Evolutionary conservation across 1,140 invertebrate genomes (phyloP).

Genomic region (Riptortus pedestris): DNA sequence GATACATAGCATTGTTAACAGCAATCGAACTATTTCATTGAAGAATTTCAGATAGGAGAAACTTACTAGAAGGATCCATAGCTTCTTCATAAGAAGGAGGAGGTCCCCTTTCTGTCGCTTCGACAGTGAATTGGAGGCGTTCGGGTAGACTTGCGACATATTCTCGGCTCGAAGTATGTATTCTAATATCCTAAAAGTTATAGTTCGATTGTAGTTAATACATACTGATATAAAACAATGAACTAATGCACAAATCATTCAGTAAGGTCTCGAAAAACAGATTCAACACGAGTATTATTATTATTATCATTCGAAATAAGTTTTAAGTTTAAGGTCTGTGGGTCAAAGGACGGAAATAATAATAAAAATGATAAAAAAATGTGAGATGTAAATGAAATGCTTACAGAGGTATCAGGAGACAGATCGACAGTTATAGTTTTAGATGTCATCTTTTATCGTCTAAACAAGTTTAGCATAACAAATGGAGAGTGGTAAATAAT

Average conservation of each 20-base stretch:
- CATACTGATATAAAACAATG: background rate
- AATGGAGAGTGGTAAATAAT: background rate
- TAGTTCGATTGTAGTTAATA: background rate
- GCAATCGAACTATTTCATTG: background rate
- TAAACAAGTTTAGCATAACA: background rate
- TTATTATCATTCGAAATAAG: no score
- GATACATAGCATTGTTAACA: background rate
- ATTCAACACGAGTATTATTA: no score
- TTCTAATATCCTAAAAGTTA: background rate
- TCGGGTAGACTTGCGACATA: background rate
- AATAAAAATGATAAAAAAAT: no score
- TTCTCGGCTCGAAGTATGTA: background rate
- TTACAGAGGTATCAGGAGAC: background rate
- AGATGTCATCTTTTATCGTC: background rate
- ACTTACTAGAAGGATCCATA: constrained; percentile 21
- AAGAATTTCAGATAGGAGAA: no score
- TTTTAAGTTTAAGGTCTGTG: background rate
- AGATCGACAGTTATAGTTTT: background rate
- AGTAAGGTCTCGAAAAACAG: no score
- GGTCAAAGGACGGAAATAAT: no score
- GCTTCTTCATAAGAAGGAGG: constrained; percentile 25
- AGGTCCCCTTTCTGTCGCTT: constrained; percentile 21
- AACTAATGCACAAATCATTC: background rate
- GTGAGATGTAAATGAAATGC: background rate
- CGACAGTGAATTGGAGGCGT: constrained; percentile 23